Evolutionary conservation across 2,888 invertebrate species (phyloP).

Genomic region (Pharmacophagus antenor): DNA sequence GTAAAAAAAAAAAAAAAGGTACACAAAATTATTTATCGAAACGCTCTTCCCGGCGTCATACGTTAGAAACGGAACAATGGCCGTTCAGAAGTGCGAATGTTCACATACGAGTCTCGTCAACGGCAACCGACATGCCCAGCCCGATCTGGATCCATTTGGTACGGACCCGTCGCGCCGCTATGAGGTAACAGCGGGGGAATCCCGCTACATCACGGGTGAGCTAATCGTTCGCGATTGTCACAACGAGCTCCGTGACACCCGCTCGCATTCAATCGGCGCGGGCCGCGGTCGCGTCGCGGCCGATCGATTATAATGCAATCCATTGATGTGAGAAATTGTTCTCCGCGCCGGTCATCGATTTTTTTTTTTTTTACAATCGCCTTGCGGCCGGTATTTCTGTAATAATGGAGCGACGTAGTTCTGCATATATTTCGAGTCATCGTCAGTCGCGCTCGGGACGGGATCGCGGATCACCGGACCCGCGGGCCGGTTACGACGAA

Average conservation of each 20-base stretch:
- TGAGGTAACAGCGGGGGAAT: conserved; percentile 19
- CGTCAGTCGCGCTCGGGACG: too few relatives aligned
- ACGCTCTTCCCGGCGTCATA: too few relatives aligned
- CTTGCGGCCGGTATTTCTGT: not conserved
- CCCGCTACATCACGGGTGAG: not conserved
- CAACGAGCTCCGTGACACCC: conserved; percentile 6
- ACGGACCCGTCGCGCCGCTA: not conserved
- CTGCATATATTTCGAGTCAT: not conserved
- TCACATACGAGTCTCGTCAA: not conserved
- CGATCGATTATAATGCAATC: not conserved
- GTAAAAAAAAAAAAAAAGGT: too few relatives aligned
- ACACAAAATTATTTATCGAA: too few relatives aligned
- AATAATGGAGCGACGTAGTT: not conserved
- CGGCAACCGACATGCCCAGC: too few relatives aligned
- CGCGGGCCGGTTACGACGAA: too few relatives aligned
- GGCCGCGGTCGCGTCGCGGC: not conserved
- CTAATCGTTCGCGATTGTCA: conserved; percentile 22
- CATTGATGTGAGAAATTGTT: not conserved
- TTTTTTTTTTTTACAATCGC: too few relatives aligned
- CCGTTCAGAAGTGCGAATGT: not conserved
- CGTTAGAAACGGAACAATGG: not conserved
- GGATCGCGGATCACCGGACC: too few relatives aligned
- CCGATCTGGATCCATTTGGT: not conserved
- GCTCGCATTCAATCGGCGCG: not conserved
- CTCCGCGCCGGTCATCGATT: not conserved